phyloP scores from a whole-genome alignment of 2,113 vertebrate species.

The Centropus bengalensis region DNA sequence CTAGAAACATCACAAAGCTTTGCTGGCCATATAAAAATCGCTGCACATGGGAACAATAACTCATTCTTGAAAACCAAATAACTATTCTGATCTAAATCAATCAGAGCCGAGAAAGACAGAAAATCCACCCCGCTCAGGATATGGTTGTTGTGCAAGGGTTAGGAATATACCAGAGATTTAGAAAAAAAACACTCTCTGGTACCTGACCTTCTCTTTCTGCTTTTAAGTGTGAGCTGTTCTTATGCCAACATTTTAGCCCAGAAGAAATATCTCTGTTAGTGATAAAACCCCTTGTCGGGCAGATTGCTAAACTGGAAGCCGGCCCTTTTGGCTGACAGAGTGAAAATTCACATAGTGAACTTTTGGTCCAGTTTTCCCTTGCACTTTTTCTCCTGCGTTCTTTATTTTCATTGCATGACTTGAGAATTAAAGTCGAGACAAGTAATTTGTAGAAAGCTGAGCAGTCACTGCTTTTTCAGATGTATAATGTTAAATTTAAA shows the following conservation, averaged over 20 bases:
- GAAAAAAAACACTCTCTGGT: background rate
- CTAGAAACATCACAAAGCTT: constrained; percentile 66
- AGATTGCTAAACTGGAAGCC: background rate
- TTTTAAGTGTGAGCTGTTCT: background rate
- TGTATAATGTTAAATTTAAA: background rate
- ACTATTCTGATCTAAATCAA: constrained; percentile 59
- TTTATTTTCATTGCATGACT: background rate
- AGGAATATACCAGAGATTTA: background rate
- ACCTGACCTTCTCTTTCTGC: background rate
- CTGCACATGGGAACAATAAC: constrained; percentile 68
- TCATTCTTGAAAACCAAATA: constrained; percentile 65
- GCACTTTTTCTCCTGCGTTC: background rate
- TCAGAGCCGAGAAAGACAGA: constrained; percentile 31
- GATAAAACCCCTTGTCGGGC: background rate
- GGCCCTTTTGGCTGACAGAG: background rate
- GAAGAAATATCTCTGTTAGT: background rate
- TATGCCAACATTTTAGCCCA: constrained; percentile 3
- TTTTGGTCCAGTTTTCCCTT: background rate
- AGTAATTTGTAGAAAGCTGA: background rate
- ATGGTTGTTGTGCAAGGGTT: background rate
- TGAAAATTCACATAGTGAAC: background rate
- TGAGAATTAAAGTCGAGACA: background rate
- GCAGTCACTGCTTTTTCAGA: background rate
- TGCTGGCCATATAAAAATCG: constrained; percentile 51
- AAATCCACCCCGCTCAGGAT: background rate